A percentile compares a stretch with the other conserved stretches of the same genome.
Conservation (phyloP, 2,888 invertebrate genomes). For the Cyaniris semiargus region DNA sequence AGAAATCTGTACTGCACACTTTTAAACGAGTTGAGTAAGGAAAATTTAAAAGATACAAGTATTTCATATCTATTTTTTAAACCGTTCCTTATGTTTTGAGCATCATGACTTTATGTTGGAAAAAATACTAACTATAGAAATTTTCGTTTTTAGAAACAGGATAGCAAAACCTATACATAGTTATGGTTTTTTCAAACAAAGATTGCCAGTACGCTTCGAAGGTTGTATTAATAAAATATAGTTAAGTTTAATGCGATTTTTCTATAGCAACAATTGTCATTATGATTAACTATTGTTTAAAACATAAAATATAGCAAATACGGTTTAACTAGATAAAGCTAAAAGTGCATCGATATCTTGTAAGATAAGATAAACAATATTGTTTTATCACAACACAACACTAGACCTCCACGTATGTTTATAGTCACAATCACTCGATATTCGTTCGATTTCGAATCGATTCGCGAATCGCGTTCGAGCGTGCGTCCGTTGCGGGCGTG, state of each 20-base stretch:
- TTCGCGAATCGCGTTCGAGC: slow-evolving; percentile 47
- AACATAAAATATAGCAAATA: neutral
- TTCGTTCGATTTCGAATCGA: slow-evolving; percentile 47
- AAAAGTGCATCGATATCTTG: slow-evolving; percentile 12
- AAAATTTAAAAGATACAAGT: neutral
- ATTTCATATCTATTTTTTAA: neutral
- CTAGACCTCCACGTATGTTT: slow-evolving; percentile 42
- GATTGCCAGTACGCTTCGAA: neutral
- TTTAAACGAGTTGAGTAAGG: neutral
- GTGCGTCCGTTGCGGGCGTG: slow-evolving; percentile 66
- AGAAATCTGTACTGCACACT: neutral
- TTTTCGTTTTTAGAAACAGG: neutral
- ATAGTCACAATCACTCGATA: slow-evolving; percentile 56
- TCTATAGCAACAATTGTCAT: neutral
- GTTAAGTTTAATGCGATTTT: neutral
- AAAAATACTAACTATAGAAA: neutral
- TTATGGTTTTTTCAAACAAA: too few species aligned
- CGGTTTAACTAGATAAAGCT: neutral
- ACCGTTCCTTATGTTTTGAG: neutral
- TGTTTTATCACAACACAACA: slow-evolving; percentile 35
- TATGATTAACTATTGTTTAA: neutral
- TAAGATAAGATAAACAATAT: slow-evolving; percentile 22
- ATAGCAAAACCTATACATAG: neutral
- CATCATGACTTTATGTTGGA: neutral
- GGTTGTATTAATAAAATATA: neutral